Percentiles rank a stretch among this genome's conserved stretches.
Evolutionary conservation across 2,888 invertebrate species (phyloP).

Genomic region (Smittia aterrima): DNA sequence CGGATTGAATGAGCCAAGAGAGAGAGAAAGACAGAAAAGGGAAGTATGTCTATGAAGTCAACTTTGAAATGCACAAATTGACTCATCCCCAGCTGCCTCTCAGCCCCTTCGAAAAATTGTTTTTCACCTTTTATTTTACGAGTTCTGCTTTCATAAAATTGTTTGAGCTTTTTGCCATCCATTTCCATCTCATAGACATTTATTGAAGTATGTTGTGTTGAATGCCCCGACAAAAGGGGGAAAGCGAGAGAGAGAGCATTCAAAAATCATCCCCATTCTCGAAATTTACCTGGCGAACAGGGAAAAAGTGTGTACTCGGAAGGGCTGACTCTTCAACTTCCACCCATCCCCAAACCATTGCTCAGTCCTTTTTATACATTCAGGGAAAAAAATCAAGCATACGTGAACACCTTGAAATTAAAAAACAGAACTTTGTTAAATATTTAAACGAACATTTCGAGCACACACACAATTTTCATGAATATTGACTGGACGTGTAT

Average conservation of each 20-base stretch:
- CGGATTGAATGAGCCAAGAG: background rate
- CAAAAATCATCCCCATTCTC: background rate
- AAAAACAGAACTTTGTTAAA: no score
- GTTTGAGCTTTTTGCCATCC: constrained; percentile 13
- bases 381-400: no score
- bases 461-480: no score
- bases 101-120: background rate
- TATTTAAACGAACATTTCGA: no score
- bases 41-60: background rate
- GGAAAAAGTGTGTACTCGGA: no score
- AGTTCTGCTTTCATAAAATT: background rate
- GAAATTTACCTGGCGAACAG: background rate
- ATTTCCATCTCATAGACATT: background rate
- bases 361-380: background rate
- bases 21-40: no score
- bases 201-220: constrained; percentile 13
- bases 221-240: background rate
- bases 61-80: background rate
- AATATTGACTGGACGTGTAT: no score
- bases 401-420: no score
- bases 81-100: background rate
- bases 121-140: background rate
- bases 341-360: background rate
- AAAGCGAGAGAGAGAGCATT: background rate
- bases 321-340: no score